phyloP scores from a whole-genome alignment of 2,888 invertebrate genomes.

The Sericinus montela region DNA sequence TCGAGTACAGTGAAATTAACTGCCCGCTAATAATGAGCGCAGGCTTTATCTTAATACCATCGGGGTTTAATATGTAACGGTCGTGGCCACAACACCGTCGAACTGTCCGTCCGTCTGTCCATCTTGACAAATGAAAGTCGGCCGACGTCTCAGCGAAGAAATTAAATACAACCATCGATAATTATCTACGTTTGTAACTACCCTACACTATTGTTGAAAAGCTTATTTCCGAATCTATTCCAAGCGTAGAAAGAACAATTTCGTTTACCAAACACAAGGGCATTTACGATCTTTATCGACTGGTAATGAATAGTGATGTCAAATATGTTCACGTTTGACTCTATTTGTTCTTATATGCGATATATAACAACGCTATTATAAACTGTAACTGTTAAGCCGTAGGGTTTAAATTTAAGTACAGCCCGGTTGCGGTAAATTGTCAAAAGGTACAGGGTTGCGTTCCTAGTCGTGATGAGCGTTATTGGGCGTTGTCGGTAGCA shows the following conservation, averaged over 20 bases:
- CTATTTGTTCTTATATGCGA: slow-evolving; percentile 7
- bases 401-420: neutral
- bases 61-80: slow-evolving; percentile 50
- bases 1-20: slow-evolving; percentile 39
- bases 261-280: neutral
- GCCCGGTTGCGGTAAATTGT: neutral
- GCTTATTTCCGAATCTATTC: slow-evolving; percentile 20
- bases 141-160: slow-evolving; percentile 37
- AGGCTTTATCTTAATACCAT: slow-evolving; percentile 48
- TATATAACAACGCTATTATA: neutral
- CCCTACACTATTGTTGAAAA: slow-evolving; percentile 1
- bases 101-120: slow-evolving; percentile 37
- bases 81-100: slow-evolving; percentile 39
- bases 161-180: slow-evolving; percentile 45
- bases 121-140: slow-evolving; percentile 47
- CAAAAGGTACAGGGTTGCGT: slow-evolving; percentile 16
- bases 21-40: slow-evolving; percentile 34
- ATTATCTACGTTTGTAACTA: slow-evolving; percentile 37
- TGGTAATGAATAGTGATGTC: slow-evolving; percentile 3
- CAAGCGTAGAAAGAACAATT: slow-evolving; percentile 21
- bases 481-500: slow-evolving; percentile 34
- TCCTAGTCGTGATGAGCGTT: slow-evolving; percentile 44
- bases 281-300: neutral
- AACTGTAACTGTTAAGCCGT: neutral
- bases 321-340: slow-evolving; percentile 20